Conservation (phyloP, 2,113 vertebrate species). For the Nipponia nippon region DNA sequence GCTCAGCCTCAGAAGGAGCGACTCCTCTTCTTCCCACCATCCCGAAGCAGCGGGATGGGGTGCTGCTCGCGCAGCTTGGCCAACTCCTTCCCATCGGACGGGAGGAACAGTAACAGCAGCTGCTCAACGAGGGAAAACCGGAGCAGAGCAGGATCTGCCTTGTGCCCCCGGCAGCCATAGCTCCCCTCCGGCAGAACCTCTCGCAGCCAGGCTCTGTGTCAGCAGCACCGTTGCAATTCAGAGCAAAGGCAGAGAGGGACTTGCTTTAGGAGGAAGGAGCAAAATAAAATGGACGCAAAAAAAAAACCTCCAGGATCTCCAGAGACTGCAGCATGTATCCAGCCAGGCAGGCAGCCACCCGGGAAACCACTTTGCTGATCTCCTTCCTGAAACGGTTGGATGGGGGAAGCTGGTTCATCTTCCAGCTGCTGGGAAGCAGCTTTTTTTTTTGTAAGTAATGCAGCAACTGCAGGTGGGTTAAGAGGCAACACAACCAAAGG, state of each 20-base stretch:
- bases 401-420: background rate
- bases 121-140: background rate
- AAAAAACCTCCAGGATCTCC: background rate
- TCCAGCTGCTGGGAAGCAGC: background rate
- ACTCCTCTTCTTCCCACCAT: background rate
- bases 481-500: background rate
- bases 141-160: background rate
- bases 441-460: background rate
- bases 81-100: accelerated
- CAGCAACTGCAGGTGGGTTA: background rate
- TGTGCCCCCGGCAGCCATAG: background rate
- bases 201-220: background rate
- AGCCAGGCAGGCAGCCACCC: background rate
- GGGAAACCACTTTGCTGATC: background rate
- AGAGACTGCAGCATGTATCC: background rate
- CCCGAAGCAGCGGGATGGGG: accelerated
- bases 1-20: background rate
- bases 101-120: background rate
- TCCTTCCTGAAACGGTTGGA: background rate
- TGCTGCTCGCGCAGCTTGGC: background rate
- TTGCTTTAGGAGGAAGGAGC: background rate
- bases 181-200: background rate
- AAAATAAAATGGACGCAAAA: background rate
- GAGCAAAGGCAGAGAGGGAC: background rate
- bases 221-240: background rate